Evolutionary conservation across 1,140 invertebrate genomes (phyloP).

Genomic region (Gryon sp.): DNA sequence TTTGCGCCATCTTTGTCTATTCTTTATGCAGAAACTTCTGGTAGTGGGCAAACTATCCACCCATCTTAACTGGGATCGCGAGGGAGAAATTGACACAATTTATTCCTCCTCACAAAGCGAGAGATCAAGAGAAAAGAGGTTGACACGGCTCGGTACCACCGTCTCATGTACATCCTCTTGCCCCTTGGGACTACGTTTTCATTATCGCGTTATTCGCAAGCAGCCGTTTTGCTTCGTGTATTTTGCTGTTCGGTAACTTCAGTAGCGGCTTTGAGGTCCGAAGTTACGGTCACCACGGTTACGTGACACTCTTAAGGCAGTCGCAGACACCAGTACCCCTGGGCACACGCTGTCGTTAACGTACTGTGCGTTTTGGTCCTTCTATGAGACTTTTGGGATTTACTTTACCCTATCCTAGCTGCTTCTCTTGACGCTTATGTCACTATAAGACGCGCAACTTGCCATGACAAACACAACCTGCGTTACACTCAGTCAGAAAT

Average conservation of each 20-base stretch:
- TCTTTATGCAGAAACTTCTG: conserved; percentile 13
- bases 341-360: conserved; percentile 28
- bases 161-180: conserved; percentile 24
- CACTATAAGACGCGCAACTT: conserved; percentile 21
- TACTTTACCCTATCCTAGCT: background rate
- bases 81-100: conserved; percentile 55
- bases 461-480: conserved; percentile 24
- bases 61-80: conserved; percentile 40
- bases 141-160: conserved; percentile 23
- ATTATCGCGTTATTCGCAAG: conserved; percentile 57
- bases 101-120: conserved; percentile 28
- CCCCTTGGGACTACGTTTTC: conserved; percentile 50
- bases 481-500: conserved; percentile 14
- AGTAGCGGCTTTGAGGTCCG: conserved; percentile 19
- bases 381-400: conserved; percentile 62
- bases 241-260: conserved; percentile 32
- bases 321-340: conserved; percentile 15
- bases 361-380: conserved; percentile 65
- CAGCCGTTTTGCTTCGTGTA: conserved; percentile 27
- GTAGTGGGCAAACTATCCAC: background rate
- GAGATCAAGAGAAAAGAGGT: conserved; percentile 23
- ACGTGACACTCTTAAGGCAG: conserved; percentile 59
- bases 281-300: conserved; percentile 42
- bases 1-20: conserved; percentile 7
- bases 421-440: conserved; percentile 21